A percentile compares a stretch with the other conserved stretches of the same genome.
Evolutionary conservation across 2,888 invertebrate species (phyloP).

Genomic region (Polylopha cassiicola): DNA sequence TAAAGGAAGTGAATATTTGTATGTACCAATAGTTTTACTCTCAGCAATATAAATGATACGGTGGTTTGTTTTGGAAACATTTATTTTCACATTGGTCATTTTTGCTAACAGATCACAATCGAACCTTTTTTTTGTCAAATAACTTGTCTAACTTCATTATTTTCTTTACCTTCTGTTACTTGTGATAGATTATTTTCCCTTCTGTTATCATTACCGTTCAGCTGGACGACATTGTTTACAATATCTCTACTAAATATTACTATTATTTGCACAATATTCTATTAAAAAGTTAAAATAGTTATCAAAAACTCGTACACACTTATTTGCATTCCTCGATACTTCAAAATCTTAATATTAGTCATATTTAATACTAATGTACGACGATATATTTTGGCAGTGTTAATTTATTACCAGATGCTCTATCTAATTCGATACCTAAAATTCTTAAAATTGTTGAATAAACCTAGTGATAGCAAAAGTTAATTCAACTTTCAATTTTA

Average conservation of each 20-base stretch:
- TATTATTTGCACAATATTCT: slow-evolving; percentile 35
- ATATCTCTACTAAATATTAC: slow-evolving; percentile 20
- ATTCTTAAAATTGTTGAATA: slow-evolving; percentile 11
- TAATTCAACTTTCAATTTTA: slow-evolving; percentile 8
- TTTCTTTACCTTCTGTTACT: slow-evolving; percentile 33
- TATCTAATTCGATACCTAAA: slow-evolving; percentile 21
- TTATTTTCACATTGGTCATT: slow-evolving; percentile 75
- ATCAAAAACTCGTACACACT: slow-evolving; percentile 70
- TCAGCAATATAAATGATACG: slow-evolving; percentile 39
- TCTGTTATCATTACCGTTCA: slow-evolving; percentile 32
- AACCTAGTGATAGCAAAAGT: slow-evolving; percentile 5
- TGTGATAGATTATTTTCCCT: slow-evolving; percentile 26
- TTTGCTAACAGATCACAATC: slow-evolving; percentile 62
- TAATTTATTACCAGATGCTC: slow-evolving; percentile 44
- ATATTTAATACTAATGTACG: slow-evolving; percentile 43
- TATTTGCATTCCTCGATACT: slow-evolving; percentile 45
- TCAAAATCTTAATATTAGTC: slow-evolving; percentile 48
- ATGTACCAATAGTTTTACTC: slow-evolving; percentile 33
- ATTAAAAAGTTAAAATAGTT: slow-evolving; percentile 61
- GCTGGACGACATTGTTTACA: slow-evolving; percentile 53
- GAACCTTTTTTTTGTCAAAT: slow-evolving; percentile 36
- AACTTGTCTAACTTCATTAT: slow-evolving; percentile 46
- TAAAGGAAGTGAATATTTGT: slow-evolving; percentile 14
- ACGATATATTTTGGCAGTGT: slow-evolving; percentile 70
- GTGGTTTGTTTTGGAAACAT: slow-evolving; percentile 62